Evolutionary conservation across 2,113 vertebrate genomes (phyloP).

Genomic region (Pithys albifrons): DNA sequence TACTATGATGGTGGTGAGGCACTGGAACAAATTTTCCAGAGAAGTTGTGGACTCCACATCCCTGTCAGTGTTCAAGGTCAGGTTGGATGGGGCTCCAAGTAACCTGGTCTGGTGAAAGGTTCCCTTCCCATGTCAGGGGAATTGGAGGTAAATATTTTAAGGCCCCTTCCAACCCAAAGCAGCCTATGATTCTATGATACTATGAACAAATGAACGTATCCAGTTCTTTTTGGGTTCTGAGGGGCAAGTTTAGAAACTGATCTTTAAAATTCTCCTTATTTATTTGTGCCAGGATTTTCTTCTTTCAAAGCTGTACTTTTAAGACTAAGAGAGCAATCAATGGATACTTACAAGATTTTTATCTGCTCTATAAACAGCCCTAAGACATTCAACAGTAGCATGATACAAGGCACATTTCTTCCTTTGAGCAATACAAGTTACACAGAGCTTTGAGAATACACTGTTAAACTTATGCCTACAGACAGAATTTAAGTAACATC

Average conservation of each 20-base stretch:
- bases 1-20: not conserved
- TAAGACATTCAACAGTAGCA: not conserved
- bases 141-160: not conserved
- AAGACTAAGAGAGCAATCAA: not conserved
- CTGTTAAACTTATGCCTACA: not conserved
- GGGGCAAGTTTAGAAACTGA: not conserved
- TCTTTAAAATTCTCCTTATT: not conserved
- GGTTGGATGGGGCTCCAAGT: fast-evolving
- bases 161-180: not conserved
- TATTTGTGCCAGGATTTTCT: not conserved
- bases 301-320: not conserved
- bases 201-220: not conserved
- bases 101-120: not conserved
- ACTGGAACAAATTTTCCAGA: not conserved
- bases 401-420: not conserved
- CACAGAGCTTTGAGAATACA: not conserved
- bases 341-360: not conserved
- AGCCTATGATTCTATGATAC: not conserved
- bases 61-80: not conserved
- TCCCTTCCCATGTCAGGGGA: not conserved
- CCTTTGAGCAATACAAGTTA: not conserved
- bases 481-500: not conserved
- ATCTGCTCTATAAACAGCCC: not conserved
- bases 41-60: fast-evolving
- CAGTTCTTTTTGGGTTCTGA: not conserved